Evolutionary conservation across 1,140 invertebrate species (phyloP).

Genomic region (Saccostrea glomerata): DNA sequence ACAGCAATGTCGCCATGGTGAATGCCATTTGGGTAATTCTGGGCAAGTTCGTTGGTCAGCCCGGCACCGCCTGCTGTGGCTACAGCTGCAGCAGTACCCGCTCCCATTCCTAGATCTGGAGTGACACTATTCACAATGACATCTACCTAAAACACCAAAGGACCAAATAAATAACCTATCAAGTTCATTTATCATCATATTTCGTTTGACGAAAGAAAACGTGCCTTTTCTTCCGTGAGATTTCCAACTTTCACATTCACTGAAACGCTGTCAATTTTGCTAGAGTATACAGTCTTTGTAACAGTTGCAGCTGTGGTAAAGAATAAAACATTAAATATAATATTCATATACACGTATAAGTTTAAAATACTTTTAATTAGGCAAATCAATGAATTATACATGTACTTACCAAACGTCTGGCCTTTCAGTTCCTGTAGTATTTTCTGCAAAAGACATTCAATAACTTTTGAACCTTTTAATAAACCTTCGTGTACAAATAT

Average conservation of each 20-base stretch:
- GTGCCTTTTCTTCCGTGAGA: slow-evolving; percentile 6
- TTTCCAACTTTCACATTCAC: neutral
- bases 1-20: neutral
- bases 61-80: neutral
- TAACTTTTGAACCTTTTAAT: too few species aligned
- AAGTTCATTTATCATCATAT: too few species aligned
- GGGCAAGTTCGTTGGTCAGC: neutral
- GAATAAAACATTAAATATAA: neutral
- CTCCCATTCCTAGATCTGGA: neutral
- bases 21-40: neutral
- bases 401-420: neutral
- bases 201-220: neutral
- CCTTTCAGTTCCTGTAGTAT: neutral
- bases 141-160: neutral
- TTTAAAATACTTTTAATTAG: neutral
- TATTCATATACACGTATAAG: neutral
- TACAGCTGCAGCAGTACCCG: neutral
- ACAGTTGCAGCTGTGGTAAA: neutral
- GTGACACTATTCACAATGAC: slow-evolving; percentile 3
- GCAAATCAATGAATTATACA: neutral
- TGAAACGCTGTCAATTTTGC: neutral
- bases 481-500: too few species aligned
- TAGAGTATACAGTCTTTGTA: neutral
- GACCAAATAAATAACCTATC: neutral
- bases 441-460: neutral